These are phyloP conservation scores for Microctonus aethiopoides DNA, from an alignment of 2,888 invertebrate species.

Conservation along the genomic window DNA sequence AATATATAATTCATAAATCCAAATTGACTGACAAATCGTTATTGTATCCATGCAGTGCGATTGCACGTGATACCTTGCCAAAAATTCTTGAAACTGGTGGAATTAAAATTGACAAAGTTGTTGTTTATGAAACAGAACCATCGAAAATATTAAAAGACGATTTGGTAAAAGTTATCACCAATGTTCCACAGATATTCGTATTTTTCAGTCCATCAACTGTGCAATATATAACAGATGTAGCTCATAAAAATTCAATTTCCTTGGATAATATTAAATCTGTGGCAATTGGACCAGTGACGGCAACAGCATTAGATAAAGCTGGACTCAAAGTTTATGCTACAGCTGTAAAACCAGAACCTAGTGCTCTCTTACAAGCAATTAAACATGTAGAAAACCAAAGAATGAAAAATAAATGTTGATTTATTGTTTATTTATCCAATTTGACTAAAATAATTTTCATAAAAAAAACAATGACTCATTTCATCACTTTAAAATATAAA, in stretches of 20 bases:
- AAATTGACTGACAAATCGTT: slow-evolving; percentile 45
- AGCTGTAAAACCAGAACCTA: slow-evolving; percentile 59
- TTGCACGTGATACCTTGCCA: slow-evolving; percentile 58
- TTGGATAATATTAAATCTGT: slow-evolving; percentile 49
- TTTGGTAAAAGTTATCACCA: slow-evolving; percentile 44
- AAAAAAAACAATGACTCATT: slow-evolving; percentile 5
- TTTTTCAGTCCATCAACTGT: slow-evolving; percentile 64
- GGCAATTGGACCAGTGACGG: slow-evolving; percentile 62
- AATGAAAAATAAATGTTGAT: too few species aligned
- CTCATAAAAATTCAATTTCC: slow-evolving; percentile 38
- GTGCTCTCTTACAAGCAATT: slow-evolving; percentile 52
- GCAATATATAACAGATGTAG: slow-evolving; percentile 47
- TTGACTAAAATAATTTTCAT: neutral
- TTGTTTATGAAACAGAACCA: slow-evolving; percentile 56
- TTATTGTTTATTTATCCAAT: too few species aligned
- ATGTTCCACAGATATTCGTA: slow-evolving; percentile 50
- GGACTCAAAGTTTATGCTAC: slow-evolving; percentile 51
- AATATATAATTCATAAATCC: slow-evolving; percentile 47
- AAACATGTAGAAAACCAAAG: slow-evolving; percentile 2
- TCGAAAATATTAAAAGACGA: slow-evolving; percentile 51
- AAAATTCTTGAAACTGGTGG: slow-evolving; percentile 44
- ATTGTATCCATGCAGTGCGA: slow-evolving; percentile 62
- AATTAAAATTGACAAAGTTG: slow-evolving; percentile 50
- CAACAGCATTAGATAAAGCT: slow-evolving; percentile 50
- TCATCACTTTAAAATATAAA: neutral